These are phyloP conservation scores for Manduca sexta DNA, from an alignment of 1,140 invertebrate genomes.

Conservation along the genomic window DNA sequence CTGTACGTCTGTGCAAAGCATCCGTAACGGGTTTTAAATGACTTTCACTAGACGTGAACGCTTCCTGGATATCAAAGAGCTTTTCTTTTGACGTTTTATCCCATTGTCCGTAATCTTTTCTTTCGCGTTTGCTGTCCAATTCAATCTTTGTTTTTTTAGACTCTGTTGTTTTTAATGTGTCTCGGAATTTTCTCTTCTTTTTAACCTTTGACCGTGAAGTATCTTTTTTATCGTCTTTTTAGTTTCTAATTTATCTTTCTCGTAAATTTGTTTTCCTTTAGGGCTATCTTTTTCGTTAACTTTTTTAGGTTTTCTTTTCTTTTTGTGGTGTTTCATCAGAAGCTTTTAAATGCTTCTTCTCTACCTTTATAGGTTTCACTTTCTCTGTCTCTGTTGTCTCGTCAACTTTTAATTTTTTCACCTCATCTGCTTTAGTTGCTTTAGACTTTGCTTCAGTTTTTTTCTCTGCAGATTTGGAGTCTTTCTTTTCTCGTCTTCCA, in stretches of 20 bases:
- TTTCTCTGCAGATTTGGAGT: not conserved
- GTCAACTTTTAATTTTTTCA: too few species aligned
- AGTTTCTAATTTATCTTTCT: conserved; percentile 10
- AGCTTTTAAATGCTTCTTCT: conserved; percentile 9
- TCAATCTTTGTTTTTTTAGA: conserved; percentile 14
- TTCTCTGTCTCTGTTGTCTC: not conserved
- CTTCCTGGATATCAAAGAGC: conserved; percentile 23
- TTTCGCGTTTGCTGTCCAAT: conserved; percentile 9
- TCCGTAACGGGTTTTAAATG: conserved; percentile 43
- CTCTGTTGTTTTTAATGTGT: conserved; percentile 11
- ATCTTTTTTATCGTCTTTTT: conserved; percentile 15
- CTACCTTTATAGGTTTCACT: conserved; percentile 3
- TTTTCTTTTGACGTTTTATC: conserved; percentile 26
- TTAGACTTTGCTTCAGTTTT: not conserved
- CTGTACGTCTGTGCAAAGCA: conserved; percentile 56
- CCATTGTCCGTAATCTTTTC: conserved; percentile 15
- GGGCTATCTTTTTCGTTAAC: conserved; percentile 6
- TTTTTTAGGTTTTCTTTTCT: conserved; percentile 7
- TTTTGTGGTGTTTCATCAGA: conserved; percentile 11
- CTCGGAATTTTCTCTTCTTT: conserved; percentile 14
- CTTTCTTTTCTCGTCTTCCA: not conserved
- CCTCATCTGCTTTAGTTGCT: not conserved
- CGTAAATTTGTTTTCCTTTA: conserved; percentile 8
- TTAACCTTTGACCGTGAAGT: conserved; percentile 7
- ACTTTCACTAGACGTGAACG: conserved; percentile 21